Evolutionary conservation across 2,797 vertebrate genomes (phyloP), one percentile per base, ranked within the genome.

Genomic region (Acipenser transmontanus): DNA sequence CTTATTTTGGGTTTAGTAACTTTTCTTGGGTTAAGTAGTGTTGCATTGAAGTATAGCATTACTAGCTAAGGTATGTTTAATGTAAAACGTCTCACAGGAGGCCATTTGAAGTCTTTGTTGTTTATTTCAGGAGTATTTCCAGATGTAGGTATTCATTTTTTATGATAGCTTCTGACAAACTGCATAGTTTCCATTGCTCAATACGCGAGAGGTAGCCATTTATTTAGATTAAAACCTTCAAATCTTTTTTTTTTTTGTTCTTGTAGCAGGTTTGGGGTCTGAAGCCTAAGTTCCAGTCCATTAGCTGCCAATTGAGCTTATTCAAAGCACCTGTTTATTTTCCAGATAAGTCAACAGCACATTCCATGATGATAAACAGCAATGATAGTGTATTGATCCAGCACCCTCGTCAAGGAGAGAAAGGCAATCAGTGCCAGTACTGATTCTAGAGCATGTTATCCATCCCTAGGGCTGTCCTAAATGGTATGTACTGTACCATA

Each of bases 141-240:
- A 68, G 66, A 68, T 68, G 50, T 68, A 56, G 34, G 50, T 68
- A 49, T 63, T 51, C 61, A 63, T 54, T 34, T 34, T 63, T 13
- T 52, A 62, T 56, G 60, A 63, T 62, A 54, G 12, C 50, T 50
- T 50, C 34, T 6, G 66, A 57, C 62, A 68, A 63, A 12, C 14
- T 47, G 12, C 61, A 68, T 68, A 68, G 61, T 68, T 68, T 68
- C 61, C 60, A 68, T 57, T 68, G 60, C 54, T 62, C 20, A 52
- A 10, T 61, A 61, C 17, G 47, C 20, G 34, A 61, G 60, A 7
- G 17, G 14, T 61, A 47, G 8, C 20, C 17, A 61, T 61, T 61
- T 61, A 47, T 61, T 57, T 6, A 61, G 60, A 61, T 61, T 61
- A 34, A 61, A 34, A 12, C 17, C 7, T 13, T 13, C 17, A 17